Conservation (phyloP, 2,797 vertebrate genomes). For the Anas capensis region DNA sequence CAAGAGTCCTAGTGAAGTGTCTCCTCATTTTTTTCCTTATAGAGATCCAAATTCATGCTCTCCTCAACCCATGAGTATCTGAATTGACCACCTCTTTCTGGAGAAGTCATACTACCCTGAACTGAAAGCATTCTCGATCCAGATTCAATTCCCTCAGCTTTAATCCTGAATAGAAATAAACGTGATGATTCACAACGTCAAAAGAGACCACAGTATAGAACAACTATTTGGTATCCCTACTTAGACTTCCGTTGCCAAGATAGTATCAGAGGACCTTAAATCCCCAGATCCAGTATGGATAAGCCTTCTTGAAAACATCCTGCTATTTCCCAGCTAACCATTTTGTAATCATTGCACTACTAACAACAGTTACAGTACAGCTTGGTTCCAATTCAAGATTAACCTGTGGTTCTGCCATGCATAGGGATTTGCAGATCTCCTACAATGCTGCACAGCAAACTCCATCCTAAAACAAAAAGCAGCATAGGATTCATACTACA, state of each 20-base stretch:
- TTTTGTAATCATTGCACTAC: neutral
- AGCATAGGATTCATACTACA: neutral
- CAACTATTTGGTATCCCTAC: neutral
- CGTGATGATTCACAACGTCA: fast-evolving
- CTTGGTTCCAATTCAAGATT: neutral
- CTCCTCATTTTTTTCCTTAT: neutral
- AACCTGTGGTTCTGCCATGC: neutral
- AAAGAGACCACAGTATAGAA: neutral
- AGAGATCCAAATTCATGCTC: fast-evolving
- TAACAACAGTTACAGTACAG: neutral
- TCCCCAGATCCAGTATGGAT: neutral
- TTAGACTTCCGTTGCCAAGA: neutral
- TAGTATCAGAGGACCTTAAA: neutral
- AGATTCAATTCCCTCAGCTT: neutral
- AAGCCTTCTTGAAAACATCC: neutral
- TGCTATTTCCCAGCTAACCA: neutral
- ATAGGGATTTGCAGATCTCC: neutral
- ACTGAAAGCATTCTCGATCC: neutral
- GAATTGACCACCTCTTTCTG: neutral
- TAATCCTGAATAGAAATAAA: neutral
- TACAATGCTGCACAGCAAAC: neutral
- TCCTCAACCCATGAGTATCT: neutral
- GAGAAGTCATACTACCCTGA: neutral
- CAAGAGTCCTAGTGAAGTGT: neutral
- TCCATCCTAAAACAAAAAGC: neutral